Percentiles rank a stretch among this genome's conserved stretches.
Evolutionary conservation across 53 echinoderm and acorn worm genomes (phyloP).

Genomic region (Holothuria scabra): DNA sequence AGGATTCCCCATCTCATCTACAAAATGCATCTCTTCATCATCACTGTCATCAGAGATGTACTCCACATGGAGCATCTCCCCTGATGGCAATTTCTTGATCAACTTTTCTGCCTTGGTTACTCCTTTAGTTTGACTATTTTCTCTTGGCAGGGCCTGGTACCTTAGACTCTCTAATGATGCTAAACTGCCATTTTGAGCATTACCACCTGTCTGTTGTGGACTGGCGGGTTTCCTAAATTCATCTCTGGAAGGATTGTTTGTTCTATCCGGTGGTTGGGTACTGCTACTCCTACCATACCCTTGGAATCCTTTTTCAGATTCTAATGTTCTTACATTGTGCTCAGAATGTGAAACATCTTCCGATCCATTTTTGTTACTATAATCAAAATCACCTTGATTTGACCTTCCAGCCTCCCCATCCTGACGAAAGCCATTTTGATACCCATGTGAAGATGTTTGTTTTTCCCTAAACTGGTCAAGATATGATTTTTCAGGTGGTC

Average conservation of each 20-base stretch:
- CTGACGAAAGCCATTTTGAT: background rate
- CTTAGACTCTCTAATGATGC: slow-evolving; percentile 38
- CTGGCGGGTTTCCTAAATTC: background rate
- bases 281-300: slow-evolving; percentile 23
- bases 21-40: slow-evolving; percentile 93
- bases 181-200: background rate
- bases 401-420: background rate
- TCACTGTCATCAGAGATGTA: slow-evolving; percentile 97
- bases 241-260: background rate
- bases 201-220: background rate
- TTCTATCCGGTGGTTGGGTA: background rate
- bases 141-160: slow-evolving; percentile 29
- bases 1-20: slow-evolving; percentile 97
- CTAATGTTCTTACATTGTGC: background rate
- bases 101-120: slow-evolving; percentile 26
- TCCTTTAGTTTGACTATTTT: slow-evolving; percentile 31
- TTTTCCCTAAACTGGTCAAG: slow-evolving; percentile 38
- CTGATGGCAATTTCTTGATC: slow-evolving; percentile 47
- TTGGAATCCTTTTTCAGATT: slow-evolving; percentile 26
- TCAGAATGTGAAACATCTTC: background rate
- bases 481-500: slow-evolving; percentile 36
- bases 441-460: slow-evolving; percentile 10
- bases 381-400: background rate
- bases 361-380: background rate
- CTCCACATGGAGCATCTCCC: slow-evolving; percentile 76